Evolutionary conservation across 2,888 invertebrate genomes (phyloP).

Genomic region (Zelleria hepariella): DNA sequence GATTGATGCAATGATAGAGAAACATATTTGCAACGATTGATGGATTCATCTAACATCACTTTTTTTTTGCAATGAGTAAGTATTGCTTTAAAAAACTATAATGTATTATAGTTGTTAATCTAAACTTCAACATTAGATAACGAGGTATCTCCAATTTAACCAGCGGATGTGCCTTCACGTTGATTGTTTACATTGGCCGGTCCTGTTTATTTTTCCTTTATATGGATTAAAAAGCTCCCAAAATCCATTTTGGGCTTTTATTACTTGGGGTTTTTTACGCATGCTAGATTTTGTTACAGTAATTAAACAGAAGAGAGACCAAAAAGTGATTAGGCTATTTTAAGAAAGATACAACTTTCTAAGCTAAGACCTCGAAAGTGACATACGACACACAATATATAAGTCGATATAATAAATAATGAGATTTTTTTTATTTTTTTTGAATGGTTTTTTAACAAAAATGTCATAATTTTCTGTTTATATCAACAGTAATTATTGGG

Average conservation of each 20-base stretch:
- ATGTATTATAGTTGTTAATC: not conserved
- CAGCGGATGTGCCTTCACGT: conserved; percentile 27
- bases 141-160: conserved; percentile 15
- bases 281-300: not conserved
- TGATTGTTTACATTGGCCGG: conserved; percentile 54
- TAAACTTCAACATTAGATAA: not conserved
- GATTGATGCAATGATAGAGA: no score
- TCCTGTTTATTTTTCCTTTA: conserved; percentile 64
- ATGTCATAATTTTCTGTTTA: not conserved
- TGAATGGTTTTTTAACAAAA: not conserved
- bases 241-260: conserved; percentile 53
- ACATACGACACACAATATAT: no score
- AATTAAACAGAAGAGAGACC: no score
- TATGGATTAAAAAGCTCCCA: conserved; percentile 69
- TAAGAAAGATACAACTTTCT: no score
- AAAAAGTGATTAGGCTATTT: no score
- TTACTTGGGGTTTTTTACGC: conserved; percentile 16
- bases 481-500: not conserved
- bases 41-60: no score
- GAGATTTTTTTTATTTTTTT: no score
- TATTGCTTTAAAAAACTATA: not conserved
- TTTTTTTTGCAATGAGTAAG: no score
- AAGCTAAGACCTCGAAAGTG: not conserved
- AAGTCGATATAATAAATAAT: no score
- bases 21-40: no score